Conservation (phyloP, 1,140 invertebrate genomes). For the Sinonovacula constricta region DNA sequence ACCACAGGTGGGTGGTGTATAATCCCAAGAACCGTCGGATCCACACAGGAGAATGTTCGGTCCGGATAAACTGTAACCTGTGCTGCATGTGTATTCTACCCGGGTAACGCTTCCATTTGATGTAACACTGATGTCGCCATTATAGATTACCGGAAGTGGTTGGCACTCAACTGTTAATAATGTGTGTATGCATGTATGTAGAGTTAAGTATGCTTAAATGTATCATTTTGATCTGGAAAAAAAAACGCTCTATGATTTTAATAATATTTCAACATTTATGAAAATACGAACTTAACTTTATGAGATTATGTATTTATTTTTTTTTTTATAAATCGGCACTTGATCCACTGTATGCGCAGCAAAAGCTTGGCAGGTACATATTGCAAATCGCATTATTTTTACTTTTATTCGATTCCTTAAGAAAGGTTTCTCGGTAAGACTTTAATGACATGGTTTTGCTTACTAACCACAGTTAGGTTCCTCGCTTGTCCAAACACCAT, state of each 20-base stretch:
- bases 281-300: no score
- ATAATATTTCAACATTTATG: no score
- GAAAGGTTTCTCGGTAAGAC: neutral
- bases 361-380: no score
- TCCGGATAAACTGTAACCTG: slow-evolving; percentile 19
- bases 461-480: no score
- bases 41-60: slow-evolving; percentile 14
- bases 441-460: neutral
- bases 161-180: slow-evolving; percentile 13
- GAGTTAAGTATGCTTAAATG: neutral
- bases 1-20: slow-evolving; percentile 5
- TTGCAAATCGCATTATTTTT: no score
- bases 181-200: neutral
- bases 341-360: neutral
- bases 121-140: slow-evolving; percentile 4
- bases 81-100: slow-evolving; percentile 5
- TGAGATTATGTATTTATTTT: no score
- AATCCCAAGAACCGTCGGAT: slow-evolving; percentile 39
- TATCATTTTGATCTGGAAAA: no score
- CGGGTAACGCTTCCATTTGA: slow-evolving; percentile 22
- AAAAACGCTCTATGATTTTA: no score
- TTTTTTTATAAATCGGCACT: neutral
- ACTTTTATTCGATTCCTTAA: neutral
- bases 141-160: neutral
- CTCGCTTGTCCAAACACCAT: no score